phyloP scores from a whole-genome alignment of 2,888 invertebrate species.

The Balanococcus diminutus region DNA sequence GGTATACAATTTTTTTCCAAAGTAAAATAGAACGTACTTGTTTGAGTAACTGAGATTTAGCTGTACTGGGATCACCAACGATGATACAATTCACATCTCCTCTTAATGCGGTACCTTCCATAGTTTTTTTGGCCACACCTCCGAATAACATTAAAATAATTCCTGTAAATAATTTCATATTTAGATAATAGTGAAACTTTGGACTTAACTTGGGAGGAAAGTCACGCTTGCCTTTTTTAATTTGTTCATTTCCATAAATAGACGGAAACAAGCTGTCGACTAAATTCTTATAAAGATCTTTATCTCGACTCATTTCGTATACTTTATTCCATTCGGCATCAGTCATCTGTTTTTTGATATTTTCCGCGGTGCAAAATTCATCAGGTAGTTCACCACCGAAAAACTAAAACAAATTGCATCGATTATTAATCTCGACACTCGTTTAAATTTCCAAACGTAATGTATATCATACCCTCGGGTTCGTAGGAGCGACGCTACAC shows the following conservation, averaged over 20 bases:
- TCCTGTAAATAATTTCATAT: conserved; percentile 64
- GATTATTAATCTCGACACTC: not conserved
- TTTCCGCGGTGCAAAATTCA: conserved; percentile 88
- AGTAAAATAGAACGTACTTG: conserved; percentile 67
- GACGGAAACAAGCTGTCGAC: conserved; percentile 92
- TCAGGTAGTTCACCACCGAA: conserved; percentile 83
- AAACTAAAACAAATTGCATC: conserved; percentile 65
- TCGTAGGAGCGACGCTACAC: conserved; percentile 87
- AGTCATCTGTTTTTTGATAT: conserved; percentile 92
- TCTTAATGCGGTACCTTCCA: conserved; percentile 87
- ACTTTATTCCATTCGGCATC: conserved; percentile 93
- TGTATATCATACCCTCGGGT: conserved; percentile 69
- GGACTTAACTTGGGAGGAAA: not conserved
- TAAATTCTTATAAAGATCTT: conserved; percentile 86
- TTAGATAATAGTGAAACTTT: not conserved
- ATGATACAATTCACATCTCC: conserved; percentile 98
- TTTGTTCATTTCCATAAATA: conserved; percentile 95
- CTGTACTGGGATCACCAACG: conserved; percentile 98
- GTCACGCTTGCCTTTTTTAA: conserved; percentile 74
- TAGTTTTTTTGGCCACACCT: conserved; percentile 92
- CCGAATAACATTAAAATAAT: conserved; percentile 95
- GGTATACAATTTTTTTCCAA: not conserved
- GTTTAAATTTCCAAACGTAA: not conserved
- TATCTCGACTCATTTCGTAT: conserved; percentile 95
- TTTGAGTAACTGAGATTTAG: conserved; percentile 96